These are phyloP conservation scores for Saimiri boliviensis DNA, from an alignment of 2,113 vertebrate species.

Conservation along the genomic window DNA sequence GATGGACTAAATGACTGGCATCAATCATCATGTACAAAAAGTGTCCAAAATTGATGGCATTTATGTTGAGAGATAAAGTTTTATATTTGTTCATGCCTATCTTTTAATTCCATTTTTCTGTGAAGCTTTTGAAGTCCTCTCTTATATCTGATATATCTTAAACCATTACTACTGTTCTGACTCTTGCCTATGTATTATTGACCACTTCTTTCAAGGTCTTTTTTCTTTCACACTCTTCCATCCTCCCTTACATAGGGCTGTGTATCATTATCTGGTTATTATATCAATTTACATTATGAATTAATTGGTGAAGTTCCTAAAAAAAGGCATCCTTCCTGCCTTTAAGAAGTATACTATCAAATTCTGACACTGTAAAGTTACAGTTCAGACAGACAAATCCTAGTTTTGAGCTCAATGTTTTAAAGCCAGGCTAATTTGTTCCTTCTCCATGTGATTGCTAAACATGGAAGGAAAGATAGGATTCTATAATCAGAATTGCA, in stretches of 20 bases:
- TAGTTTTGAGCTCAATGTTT: not conserved
- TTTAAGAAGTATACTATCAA: not conserved
- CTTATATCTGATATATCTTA: not conserved
- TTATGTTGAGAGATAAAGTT: too few relatives aligned
- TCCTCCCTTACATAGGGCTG: not conserved
- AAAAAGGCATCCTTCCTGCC: not conserved
- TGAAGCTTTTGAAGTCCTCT: too few relatives aligned
- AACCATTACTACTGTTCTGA: not conserved
- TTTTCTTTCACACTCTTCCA: not conserved
- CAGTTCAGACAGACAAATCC: not conserved
- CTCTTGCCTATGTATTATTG: not conserved
- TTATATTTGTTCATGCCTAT: too few relatives aligned
- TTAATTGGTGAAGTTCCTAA: not conserved
- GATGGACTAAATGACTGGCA: too few relatives aligned
- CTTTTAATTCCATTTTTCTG: too few relatives aligned
- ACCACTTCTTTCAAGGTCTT: not conserved
- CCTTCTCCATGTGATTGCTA: not conserved
- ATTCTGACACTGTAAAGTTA: not conserved
- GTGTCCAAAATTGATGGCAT: too few relatives aligned
- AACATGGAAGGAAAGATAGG: not conserved
- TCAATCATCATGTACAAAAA: too few relatives aligned
- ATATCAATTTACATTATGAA: not conserved
- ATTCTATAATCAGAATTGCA: not conserved
- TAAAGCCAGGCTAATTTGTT: not conserved
- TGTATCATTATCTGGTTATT: too few relatives aligned